Percentiles rank a stretch among this genome's conserved stretches.
phyloP scores from a whole-genome alignment of 2,797 vertebrate species.

The Miichthys miiuy region DNA sequence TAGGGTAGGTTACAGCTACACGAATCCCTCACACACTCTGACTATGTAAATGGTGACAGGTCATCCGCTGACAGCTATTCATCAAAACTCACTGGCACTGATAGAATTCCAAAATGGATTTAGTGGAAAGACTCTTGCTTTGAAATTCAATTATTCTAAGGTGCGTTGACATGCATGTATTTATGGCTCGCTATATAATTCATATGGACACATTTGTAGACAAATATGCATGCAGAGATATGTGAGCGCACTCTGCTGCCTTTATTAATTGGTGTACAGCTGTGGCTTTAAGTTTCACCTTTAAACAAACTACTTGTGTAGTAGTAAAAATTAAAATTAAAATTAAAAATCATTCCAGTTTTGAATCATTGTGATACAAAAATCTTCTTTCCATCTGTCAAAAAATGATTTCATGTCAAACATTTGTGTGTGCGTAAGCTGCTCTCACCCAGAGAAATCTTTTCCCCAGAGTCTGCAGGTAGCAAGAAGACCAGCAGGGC shows the following conservation, averaged over 20 bases:
- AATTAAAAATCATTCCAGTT: background rate
- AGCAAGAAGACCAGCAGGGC: constrained; percentile 92
- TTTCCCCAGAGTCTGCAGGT: constrained; percentile 95
- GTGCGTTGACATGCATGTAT: constrained; percentile 36
- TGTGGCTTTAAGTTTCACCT: background rate
- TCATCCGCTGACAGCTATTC: constrained; percentile 24
- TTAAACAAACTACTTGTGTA: background rate
- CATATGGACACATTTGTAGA: constrained; percentile 3
- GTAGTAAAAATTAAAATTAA: too few species aligned
- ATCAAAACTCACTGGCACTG: constrained; percentile 40
- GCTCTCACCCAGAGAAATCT: constrained; percentile 91
- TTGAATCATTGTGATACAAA: background rate
- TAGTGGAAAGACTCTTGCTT: constrained; percentile 20
- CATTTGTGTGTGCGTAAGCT: background rate
- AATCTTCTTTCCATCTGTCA: background rate
- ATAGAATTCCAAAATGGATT: constrained; percentile 16
- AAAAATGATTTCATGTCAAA: background rate
- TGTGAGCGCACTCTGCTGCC: background rate
- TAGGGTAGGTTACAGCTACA: constrained; percentile 32
- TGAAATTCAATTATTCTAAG: constrained; percentile 38
- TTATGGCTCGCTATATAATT: constrained; percentile 20
- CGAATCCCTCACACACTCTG: constrained; percentile 33
- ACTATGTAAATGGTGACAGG: constrained; percentile 32
- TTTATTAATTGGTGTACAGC: background rate
- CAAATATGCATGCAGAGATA: background rate